phyloP scores from a whole-genome alignment of 2,113 vertebrate species.

The Takifugu flavidus region DNA sequence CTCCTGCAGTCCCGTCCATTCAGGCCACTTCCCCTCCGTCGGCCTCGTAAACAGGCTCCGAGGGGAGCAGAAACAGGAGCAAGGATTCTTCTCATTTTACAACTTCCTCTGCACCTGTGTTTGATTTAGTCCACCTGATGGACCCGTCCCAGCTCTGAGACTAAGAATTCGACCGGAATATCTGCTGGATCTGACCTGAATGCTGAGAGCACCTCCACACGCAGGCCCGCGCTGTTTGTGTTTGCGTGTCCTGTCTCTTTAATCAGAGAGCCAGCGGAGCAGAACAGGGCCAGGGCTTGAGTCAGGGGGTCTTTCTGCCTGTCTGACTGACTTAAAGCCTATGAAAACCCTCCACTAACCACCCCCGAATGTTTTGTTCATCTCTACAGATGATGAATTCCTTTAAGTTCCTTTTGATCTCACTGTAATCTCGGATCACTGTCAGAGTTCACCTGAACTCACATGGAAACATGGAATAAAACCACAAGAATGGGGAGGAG shows the following conservation, averaged over 20 bases:
- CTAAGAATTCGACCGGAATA: slow-evolving; percentile 19
- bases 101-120: slow-evolving; percentile 21
- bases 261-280: slow-evolving; percentile 62
- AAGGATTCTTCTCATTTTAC: slow-evolving; percentile 30
- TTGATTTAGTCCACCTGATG: slow-evolving; percentile 25
- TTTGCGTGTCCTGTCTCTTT: slow-evolving; percentile 50
- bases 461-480: slow-evolving; percentile 37
- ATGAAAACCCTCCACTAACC: slow-evolving; percentile 47
- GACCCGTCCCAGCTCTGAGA: slow-evolving; percentile 21
- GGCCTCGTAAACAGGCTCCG: slow-evolving; percentile 6
- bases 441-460: slow-evolving; percentile 54
- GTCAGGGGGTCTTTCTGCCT: slow-evolving; percentile 38
- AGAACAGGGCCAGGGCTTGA: slow-evolving; percentile 44
- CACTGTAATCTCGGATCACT: slow-evolving; percentile 54
- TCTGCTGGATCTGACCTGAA: slow-evolving; percentile 26
- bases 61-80: not conserved
- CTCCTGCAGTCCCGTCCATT: too few relatives aligned
- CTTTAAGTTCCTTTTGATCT: slow-evolving; percentile 54
- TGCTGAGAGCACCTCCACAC: slow-evolving; percentile 24
- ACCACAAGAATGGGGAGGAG: slow-evolving; percentile 6
- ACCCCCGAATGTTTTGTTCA: slow-evolving; percentile 54
- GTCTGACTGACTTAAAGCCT: slow-evolving; percentile 30
- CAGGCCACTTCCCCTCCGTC: not conserved
- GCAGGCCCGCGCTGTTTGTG: not conserved
- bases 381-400: slow-evolving; percentile 48